Evolutionary conservation across 2,113 vertebrate genomes (phyloP).

Genomic region (Deroptyus accipitrinus): DNA sequence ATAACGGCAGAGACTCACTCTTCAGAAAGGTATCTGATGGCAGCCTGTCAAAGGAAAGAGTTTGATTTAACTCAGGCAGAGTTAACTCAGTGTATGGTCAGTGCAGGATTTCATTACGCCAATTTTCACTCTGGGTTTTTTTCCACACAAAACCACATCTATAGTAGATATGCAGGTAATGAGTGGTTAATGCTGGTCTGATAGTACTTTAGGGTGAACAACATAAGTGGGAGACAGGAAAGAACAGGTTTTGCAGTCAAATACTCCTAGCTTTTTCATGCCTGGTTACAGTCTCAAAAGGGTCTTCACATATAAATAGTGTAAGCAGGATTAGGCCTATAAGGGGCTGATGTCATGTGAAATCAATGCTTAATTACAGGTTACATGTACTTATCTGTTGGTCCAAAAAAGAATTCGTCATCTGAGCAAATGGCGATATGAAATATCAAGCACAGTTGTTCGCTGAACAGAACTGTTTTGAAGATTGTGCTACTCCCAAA

Average conservation of each 20-base stretch:
- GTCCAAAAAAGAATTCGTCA: not conserved
- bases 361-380: not conserved
- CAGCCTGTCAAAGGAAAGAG: slow-evolving; percentile 33
- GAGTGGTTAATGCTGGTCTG: not conserved
- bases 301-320: not conserved
- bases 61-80: slow-evolving; percentile 56
- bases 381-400: not conserved
- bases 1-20: slow-evolving; percentile 42
- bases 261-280: not conserved
- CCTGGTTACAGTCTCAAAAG: not conserved
- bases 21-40: slow-evolving; percentile 74
- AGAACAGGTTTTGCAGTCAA: slow-evolving; percentile 10
- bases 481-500: not conserved
- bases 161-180: not conserved
- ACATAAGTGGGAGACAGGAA: not conserved
- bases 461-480: not conserved
- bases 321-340: slow-evolving; percentile 13
- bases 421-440: not conserved
- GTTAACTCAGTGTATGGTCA: slow-evolving; percentile 34
- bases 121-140: not conserved
- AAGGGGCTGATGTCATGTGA: not conserved
- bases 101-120: slow-evolving; percentile 20
- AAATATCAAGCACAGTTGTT: not conserved
- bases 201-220: not conserved
- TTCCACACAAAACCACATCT: not conserved